Percentiles rank a stretch among this genome's conserved stretches.
These are phyloP conservation scores for Microtus montanus DNA, from an alignment of 2,113 vertebrate genomes.

Conservation along the genomic window DNA sequence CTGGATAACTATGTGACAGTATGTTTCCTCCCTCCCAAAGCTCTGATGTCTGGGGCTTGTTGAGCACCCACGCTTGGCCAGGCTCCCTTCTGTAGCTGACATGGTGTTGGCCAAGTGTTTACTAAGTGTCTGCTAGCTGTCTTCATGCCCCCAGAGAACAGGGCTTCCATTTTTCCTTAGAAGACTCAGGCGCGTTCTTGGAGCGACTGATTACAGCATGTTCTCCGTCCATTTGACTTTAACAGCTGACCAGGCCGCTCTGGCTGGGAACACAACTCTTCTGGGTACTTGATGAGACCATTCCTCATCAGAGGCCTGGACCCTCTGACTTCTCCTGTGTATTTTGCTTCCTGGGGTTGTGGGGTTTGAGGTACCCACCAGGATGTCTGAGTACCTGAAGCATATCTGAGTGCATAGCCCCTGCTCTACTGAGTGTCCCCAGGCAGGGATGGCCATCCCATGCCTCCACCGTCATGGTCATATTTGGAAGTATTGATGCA, in stretches of 20 bases:
- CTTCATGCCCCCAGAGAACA: accelerated
- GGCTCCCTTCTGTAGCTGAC: accelerated
- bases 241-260: neutral
- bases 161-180: neutral
- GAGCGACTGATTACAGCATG: accelerated
- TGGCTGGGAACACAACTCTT: neutral
- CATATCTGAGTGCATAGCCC: neutral
- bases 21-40: neutral
- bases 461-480: accelerated
- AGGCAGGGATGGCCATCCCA: accelerated
- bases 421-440: neutral
- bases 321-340: accelerated
- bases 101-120: accelerated
- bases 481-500: neutral
- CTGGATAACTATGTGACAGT: accelerated
- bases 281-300: neutral
- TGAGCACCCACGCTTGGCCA: accelerated
- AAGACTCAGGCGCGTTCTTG: accelerated
- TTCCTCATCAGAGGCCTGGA: neutral
- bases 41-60: neutral
- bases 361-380: neutral
- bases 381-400: neutral
- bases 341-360: neutral
- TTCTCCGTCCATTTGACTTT: accelerated
- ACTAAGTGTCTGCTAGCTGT: accelerated